Conservation (phyloP, 2,113 vertebrate species). For the Brachypteracias leptosomus region DNA sequence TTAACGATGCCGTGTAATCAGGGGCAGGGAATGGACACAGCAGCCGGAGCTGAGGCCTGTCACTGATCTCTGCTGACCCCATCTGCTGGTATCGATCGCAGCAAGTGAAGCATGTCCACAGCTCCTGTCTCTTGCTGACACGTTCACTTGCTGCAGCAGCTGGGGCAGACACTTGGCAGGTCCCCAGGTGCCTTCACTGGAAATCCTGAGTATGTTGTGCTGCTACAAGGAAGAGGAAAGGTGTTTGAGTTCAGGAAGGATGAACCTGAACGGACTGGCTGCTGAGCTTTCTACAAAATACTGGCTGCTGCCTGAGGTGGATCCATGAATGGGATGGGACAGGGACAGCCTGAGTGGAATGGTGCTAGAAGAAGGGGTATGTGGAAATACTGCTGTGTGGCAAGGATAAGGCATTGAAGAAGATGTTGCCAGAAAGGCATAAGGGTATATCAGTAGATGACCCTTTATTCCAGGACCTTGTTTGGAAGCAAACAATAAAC, state of each 20-base stretch:
- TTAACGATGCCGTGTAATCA: neutral
- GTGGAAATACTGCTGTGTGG: neutral
- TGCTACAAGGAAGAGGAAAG: neutral
- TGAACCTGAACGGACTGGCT: neutral
- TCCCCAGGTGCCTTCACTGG: neutral
- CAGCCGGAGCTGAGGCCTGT: neutral
- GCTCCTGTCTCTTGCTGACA: neutral
- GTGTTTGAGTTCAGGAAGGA: neutral
- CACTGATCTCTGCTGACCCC: neutral
- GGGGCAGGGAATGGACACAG: neutral
- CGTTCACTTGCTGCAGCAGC: neutral
- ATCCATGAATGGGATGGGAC: accelerated
- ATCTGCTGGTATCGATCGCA: neutral
- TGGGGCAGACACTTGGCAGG: neutral
- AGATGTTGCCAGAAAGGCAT: neutral
- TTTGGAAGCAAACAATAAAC: neutral
- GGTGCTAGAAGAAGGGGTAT: accelerated
- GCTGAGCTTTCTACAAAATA: neutral
- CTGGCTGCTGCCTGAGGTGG: neutral
- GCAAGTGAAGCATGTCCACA: neutral
- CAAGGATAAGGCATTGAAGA: neutral
- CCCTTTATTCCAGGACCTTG: neutral
- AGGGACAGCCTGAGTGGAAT: too few species aligned
- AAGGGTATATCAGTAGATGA: neutral
- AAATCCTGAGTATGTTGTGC: neutral